These are phyloP conservation scores for Dusona sp. DNA, from an alignment of 2,888 invertebrate species.

Conservation along the genomic window DNA sequence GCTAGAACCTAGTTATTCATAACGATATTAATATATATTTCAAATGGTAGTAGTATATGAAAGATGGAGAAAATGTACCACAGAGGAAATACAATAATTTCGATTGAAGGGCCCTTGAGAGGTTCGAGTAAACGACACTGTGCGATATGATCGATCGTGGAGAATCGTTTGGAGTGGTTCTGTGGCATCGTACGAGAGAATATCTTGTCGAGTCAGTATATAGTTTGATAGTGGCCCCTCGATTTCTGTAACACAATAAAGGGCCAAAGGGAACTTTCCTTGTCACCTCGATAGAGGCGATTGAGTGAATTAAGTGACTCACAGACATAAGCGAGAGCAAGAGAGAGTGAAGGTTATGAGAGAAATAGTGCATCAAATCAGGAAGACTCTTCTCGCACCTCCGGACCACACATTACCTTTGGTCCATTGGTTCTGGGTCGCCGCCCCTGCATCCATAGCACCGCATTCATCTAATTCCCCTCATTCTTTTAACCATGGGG, in stretches of 20 bases:
- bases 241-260: slow-evolving; percentile 24
- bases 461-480: slow-evolving; percentile 73
- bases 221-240: slow-evolving; percentile 23
- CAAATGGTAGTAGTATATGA: not conserved
- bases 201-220: slow-evolving; percentile 48
- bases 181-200: slow-evolving; percentile 31
- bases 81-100: slow-evolving; percentile 51
- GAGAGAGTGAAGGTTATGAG: slow-evolving; percentile 30
- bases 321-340: slow-evolving; percentile 40
- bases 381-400: slow-evolving; percentile 51
- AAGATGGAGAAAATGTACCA: slow-evolving; percentile 29
- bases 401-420: slow-evolving; percentile 63
- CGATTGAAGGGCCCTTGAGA: slow-evolving; percentile 49
- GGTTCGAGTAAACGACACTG: slow-evolving; percentile 34
- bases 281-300: slow-evolving; percentile 60
- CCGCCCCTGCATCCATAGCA: slow-evolving; percentile 16
- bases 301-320: slow-evolving; percentile 75
- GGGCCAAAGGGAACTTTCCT: slow-evolving; percentile 53
- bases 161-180: slow-evolving; percentile 54
- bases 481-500: slow-evolving; percentile 70
- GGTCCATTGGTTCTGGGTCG: slow-evolving; percentile 64
- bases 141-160: slow-evolving; percentile 60
- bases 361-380: slow-evolving; percentile 61
- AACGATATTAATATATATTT: not conserved
- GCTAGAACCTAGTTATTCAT: not conserved